These are phyloP conservation scores for Montipora efflorescens DNA, from an alignment of 64 coral and sea anemone genomes.

Conservation along the genomic window DNA sequence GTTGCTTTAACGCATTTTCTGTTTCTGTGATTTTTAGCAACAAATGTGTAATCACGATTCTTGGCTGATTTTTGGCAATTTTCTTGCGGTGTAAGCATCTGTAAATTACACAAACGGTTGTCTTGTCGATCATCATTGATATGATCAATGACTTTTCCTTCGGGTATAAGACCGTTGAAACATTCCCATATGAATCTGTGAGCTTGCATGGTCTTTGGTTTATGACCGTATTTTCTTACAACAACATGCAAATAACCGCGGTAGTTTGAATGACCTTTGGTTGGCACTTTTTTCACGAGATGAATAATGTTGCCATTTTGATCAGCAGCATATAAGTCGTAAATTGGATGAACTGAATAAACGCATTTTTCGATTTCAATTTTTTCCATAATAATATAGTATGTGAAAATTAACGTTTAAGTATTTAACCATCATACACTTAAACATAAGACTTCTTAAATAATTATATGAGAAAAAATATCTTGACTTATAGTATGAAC, in stretches of 20 bases:
- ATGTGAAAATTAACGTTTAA: no score
- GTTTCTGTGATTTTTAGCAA: neutral
- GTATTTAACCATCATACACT: no score
- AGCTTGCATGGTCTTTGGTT: neutral
- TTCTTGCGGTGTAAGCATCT: neutral
- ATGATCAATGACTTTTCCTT: neutral
- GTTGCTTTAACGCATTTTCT: neutral
- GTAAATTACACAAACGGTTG: neutral
- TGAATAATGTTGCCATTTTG: neutral
- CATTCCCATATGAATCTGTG: neutral
- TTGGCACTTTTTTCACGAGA: neutral
- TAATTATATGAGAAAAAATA: no score
- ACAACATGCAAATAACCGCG: neutral
- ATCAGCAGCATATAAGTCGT: neutral
- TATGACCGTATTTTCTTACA: neutral
- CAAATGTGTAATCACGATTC: neutral
- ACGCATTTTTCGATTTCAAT: no score
- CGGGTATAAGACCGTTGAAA: neutral
- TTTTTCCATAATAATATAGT: no score
- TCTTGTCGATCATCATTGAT: neutral
- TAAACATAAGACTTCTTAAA: no score
- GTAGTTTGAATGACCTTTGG: rapidly evolving
- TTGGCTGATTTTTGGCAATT: neutral
- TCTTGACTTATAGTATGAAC: no score
- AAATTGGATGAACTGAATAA: neutral